Conservation (phyloP, 1,140 invertebrate species). For the Cyphomyrmex costatus region DNA sequence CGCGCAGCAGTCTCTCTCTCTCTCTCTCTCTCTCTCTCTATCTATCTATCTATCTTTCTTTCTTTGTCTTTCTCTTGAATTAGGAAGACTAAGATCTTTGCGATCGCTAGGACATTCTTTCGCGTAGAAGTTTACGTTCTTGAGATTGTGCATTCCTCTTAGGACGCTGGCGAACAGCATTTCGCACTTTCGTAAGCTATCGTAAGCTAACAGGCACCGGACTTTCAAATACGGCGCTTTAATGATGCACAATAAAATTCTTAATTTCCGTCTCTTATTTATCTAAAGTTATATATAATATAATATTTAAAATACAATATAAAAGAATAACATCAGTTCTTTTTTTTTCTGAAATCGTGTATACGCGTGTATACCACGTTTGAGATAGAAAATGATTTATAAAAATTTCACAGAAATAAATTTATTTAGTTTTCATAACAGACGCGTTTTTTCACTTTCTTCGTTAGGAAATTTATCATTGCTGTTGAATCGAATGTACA, state of each 20-base stretch:
- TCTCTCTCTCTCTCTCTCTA: not conserved
- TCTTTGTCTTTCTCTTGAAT: not conserved
- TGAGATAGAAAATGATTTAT: not conserved
- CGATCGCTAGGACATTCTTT: conserved; percentile 57
- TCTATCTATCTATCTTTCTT: not conserved
- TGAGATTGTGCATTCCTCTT: conserved; percentile 52
- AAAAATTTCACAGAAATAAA: conserved; percentile 17
- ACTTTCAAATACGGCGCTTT: not conserved
- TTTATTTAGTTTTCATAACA: not conserved
- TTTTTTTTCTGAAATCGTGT: not conserved
- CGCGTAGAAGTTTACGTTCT: conserved; percentile 51
- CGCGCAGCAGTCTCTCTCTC: conserved; percentile 18
- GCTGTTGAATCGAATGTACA: conserved; percentile 15
- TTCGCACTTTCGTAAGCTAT: conserved; percentile 35
- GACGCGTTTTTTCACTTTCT: not conserved
- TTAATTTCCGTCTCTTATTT: not conserved
- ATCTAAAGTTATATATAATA: not conserved
- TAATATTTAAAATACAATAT: not conserved
- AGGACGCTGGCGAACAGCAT: conserved; percentile 28
- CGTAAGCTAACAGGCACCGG: conserved; percentile 18
- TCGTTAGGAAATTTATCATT: not conserved
- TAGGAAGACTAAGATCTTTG: conserved; percentile 16
- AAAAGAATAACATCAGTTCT: not conserved
- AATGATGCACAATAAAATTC: conserved; percentile 3
- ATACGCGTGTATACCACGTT: not conserved